Evolutionary conservation across 2,888 invertebrate genomes (phyloP).

Genomic region (Dolomedes plantarius): DNA sequence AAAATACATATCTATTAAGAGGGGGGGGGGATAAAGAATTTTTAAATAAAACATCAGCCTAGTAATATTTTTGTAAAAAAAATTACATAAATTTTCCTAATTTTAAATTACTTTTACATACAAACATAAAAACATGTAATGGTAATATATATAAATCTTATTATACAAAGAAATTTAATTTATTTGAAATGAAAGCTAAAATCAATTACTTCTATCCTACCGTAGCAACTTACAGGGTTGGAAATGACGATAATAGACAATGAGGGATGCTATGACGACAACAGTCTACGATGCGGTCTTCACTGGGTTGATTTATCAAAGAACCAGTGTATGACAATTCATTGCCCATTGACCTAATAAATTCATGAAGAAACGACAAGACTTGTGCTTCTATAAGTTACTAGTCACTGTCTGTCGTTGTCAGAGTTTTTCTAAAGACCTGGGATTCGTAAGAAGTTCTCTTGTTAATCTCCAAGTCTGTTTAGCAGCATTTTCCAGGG

Average conservation of each 20-base stretch:
- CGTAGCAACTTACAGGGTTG: background rate
- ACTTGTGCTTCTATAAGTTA: background rate
- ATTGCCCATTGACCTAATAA: background rate
- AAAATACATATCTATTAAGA: too few relatives aligned
- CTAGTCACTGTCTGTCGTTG: background rate
- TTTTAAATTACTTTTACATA: too few relatives aligned
- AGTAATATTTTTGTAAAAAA: too few relatives aligned
- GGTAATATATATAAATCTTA: background rate
- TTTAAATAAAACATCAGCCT: too few relatives aligned
- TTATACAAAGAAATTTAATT: too few relatives aligned
- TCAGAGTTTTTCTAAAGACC: slow-evolving; percentile 89
- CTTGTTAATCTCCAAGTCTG: slow-evolving; percentile 94
- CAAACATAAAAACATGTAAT: too few relatives aligned
- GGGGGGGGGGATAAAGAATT: too few relatives aligned
- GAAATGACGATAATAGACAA: slow-evolving; percentile 4
- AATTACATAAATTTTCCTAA: too few relatives aligned
- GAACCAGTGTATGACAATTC: background rate
- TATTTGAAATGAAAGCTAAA: background rate
- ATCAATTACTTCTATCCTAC: slow-evolving; percentile 7
- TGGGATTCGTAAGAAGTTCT: slow-evolving; percentile 92
- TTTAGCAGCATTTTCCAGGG: slow-evolving; percentile 93
- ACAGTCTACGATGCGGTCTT: background rate
- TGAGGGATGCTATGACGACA: slow-evolving; percentile 9
- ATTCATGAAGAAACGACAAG: background rate
- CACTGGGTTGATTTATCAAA: background rate